Conservation (phyloP, 1,140 invertebrate genomes). For the Trichomalopsis sarcophagae region DNA sequence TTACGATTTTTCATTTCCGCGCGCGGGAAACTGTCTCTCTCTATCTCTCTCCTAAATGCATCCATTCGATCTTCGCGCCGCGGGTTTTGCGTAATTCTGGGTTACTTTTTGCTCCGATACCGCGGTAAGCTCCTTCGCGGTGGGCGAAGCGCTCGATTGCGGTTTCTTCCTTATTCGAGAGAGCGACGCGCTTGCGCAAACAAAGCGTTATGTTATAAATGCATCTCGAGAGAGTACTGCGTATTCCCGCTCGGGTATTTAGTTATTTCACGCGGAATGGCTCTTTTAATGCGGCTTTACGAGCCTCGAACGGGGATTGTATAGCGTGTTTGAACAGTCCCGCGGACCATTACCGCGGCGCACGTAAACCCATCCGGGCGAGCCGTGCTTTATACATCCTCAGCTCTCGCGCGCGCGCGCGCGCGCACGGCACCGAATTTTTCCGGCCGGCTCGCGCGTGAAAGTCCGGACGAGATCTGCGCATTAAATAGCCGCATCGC, state of each 20-base stretch:
- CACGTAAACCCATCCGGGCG: too few relatives aligned
- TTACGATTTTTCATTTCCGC: slow-evolving; percentile 8
- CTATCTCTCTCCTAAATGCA: not conserved
- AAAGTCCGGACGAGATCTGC: not conserved
- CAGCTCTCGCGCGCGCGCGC: too few relatives aligned
- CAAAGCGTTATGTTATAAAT: not conserved
- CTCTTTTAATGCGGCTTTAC: not conserved
- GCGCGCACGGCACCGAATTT: not conserved
- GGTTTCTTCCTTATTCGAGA: not conserved
- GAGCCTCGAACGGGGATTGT: not conserved
- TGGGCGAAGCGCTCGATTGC: not conserved
- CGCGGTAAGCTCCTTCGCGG: too few relatives aligned
- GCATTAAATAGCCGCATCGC: not conserved
- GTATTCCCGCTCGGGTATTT: not conserved
- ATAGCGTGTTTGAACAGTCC: not conserved
- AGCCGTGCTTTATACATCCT: not conserved
- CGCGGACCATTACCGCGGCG: too few relatives aligned
- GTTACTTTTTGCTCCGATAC: not conserved
- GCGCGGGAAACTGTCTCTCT: not conserved
- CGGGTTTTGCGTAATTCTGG: not conserved
- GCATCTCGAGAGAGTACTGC: not conserved
- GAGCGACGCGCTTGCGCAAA: not conserved
- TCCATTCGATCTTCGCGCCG: not conserved
- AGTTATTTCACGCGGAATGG: not conserved
- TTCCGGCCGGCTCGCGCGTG: not conserved